Evolutionary conservation across 2,797 vertebrate genomes (phyloP), one percentile per base, ranked within the genome.

Genomic region (Odontamblyopus lacepedii): DNA sequence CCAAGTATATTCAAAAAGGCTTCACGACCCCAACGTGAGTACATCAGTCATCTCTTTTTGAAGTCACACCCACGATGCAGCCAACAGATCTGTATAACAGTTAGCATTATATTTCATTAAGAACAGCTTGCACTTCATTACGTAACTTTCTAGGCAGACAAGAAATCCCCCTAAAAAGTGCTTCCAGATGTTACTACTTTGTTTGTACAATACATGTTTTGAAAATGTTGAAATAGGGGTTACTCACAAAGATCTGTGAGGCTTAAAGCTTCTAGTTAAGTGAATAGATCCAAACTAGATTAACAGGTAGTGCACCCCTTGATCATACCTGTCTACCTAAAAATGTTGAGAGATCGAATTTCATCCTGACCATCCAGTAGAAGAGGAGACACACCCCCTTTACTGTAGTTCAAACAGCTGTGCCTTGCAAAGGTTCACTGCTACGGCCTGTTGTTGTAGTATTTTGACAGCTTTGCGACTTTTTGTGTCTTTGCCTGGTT

Each of bases 321-420:
- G 79, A 79, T 53, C 61, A 68, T 74, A 76, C 73, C 76, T 77
- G 74, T 80, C 53, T 69, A 64, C 41, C 59, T 79, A 32, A 75
- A 60, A 82, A 41, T 75, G 41, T 63, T 82, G 78, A 41, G 30
- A 73, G 72, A 19, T 89, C 55, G 0, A 16, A 75, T 88, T 88
- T 86, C 81, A 66, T 72, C 70, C 70, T 78, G 70, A 56, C 75
- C 70, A 62, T 72, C 76, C 44, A 48, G 63, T 74, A 80, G 76
- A 73, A 80, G 53, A 63, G 63, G 55, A 67, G 51, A 80, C 61
- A 56, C 65, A 68, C 76, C 75, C 78, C 73, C 60, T 72, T 63
- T 56, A 63, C 61, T 72, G 62, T 63, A 9, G 61, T 70, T 38
- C 61, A 69, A 65, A 16, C 48, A 61, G 71, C 51, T 51, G 55